Base-by-base conservation (phyloP, 2,888 invertebrate species). In the Brenthis hecate region DNA sequence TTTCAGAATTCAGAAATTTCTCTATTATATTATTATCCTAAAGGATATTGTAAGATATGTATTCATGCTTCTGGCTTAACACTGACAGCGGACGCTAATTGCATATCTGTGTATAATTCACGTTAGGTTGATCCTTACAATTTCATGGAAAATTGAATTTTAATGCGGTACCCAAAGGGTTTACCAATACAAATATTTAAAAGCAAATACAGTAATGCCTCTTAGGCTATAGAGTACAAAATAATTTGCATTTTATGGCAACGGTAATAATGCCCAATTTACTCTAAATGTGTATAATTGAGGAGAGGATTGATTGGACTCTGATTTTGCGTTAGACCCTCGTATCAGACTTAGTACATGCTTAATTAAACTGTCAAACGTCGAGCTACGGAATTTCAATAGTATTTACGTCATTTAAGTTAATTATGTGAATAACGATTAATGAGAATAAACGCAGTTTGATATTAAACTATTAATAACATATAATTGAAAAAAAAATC, bases 301-400 rank as follows among this genome's bases (percentile, higher is more conserved):
- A 72, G 78, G 71, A 75, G 69, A 70, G 78, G 79, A 80, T 79
- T 80, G 79, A 80, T 81, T 78, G 77, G 76, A 76, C 77, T 77
- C 76, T 78, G 80, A 82, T 80, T 80, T 80, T 77, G 74, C 75
- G 76, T 78, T 76, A 78, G 78, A 80, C 78, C 80, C 80, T 80
- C 76, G 78, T 77, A 78, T 78, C 76, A 74, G 74, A 75, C 76
- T 80, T 75, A 80, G 81, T 80, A 80, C 78, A 81, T 80, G 78
- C 79, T 83, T 83, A 83, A 83, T 81, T 83, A 83, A 83, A 81
- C 81, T 83, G 82, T 81, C 82, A 82, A 81, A 81, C 75, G 78
- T 80, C 73, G 74, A 75, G 73, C 67, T 72, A 70, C 63, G 75
- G 72, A 69, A 75, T 76, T 75, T 76, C 71, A 74, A 74, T 76